phyloP scores from a whole-genome alignment of 1,140 invertebrate species.

The Sarcophaga bullata region DNA sequence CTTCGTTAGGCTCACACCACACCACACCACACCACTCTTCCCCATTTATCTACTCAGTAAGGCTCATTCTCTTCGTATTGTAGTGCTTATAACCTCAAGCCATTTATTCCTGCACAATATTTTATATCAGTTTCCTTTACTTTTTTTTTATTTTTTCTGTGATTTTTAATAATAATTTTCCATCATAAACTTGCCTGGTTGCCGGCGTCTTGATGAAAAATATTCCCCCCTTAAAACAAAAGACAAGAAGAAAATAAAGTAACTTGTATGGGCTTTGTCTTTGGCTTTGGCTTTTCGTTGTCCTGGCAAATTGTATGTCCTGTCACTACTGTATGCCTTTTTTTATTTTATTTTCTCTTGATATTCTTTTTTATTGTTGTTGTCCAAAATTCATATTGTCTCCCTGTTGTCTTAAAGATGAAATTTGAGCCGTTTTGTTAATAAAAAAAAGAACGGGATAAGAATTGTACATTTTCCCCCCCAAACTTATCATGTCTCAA shows the following conservation, averaged over 20 bases:
- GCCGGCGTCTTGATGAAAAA: too few relatives aligned
- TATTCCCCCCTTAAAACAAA: not conserved
- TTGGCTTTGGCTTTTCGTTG: too few relatives aligned
- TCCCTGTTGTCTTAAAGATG: conserved; percentile 24
- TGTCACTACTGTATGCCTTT: not conserved
- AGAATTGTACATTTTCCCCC: not conserved
- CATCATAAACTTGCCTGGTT: too few relatives aligned
- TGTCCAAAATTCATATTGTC: not conserved
- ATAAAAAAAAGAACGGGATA: not conserved
- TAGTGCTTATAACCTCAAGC: not conserved
- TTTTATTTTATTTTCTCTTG: conserved; percentile 9
- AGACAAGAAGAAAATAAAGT: not conserved
- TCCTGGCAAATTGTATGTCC: not conserved
- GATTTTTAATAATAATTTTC: too few relatives aligned
- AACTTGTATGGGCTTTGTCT: not conserved
- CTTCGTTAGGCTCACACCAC: not conserved
- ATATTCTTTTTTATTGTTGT: not conserved
- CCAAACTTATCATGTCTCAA: too few relatives aligned
- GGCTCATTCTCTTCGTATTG: not conserved
- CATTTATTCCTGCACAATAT: not conserved
- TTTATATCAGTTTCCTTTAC: not conserved
- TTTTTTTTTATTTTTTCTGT: too few relatives aligned
- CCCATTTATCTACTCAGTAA: not conserved
- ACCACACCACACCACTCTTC: not conserved
- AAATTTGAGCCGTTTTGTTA: not conserved